Evolutionary conservation across 2,888 invertebrate genomes (phyloP), one percentile per base, ranked within the genome.

Genomic region (Achlya flavicornis): DNA sequence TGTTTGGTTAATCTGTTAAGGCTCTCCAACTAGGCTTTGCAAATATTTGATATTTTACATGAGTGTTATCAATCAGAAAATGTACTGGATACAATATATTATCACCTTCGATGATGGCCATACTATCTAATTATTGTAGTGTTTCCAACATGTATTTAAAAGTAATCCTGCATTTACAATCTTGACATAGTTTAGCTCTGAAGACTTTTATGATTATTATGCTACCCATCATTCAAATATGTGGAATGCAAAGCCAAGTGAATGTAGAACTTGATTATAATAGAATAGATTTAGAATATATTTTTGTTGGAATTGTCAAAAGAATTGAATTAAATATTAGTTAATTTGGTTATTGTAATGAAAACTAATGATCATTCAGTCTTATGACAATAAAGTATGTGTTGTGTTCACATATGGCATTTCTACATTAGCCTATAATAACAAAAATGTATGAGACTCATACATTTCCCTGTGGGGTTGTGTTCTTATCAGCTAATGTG

Each of bases 1-100:
- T 32, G 65, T 57, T 57, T 61, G 43, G 64, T 48, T 2, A 4
- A 16, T 16, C n/a, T 48, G 38, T 38, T 35, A 35, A 35, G 35
- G 35, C 8, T 35, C 35, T 35, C 10, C 38, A 7, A 38, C 38
- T 11, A 16, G 43, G 62, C 63, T 41, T 59, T 59, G 59, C 33
- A 59, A 19, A 41, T 41, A 19, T 58, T 58, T 26, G 8, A 58
- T 58, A 11, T 2, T 57, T 57, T 26, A 33, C 10, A 58, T 19
- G 16, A 16, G 16, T 19, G 19, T 53, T 19, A 53, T 53, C 16
- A 48, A 8, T 53, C n/a, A 53, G 19, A 53, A 46, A n/a, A 53
- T 53, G 53, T 53, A n/a, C 1, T 53, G 16, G 0, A 19, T 19
- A 53, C n/a, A 19, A 19, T 53, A 53, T n/a, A 2, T n/a, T 43